Evolutionary conservation across 2,888 invertebrate species (phyloP).

Genomic region (Heteromurus nitidus): DNA sequence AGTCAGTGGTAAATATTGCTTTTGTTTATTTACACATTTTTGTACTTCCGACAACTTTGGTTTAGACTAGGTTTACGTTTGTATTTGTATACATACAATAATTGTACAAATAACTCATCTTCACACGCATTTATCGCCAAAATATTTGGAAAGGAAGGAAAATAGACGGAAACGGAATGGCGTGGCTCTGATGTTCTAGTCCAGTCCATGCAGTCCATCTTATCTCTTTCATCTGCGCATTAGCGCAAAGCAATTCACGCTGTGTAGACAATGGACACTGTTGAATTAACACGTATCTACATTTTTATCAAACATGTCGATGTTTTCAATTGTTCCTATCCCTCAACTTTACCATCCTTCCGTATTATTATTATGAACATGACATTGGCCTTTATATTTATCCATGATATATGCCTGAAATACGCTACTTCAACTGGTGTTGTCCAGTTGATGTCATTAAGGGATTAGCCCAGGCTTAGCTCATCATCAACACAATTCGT

Average conservation of each 20-base stretch:
- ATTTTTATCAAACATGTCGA: neutral
- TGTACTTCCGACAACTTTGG: neutral
- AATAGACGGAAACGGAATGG: neutral
- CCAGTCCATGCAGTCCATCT: neutral
- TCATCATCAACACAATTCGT: neutral
- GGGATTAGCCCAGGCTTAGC: neutral
- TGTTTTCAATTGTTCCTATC: constrained; percentile 7
- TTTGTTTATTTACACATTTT: constrained; percentile 1
- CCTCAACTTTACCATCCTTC: neutral
- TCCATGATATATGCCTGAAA: neutral
- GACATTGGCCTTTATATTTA: constrained; percentile 12
- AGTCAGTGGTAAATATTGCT: neutral
- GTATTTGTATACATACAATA: neutral
- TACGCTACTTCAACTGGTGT: neutral
- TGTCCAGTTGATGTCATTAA: neutral
- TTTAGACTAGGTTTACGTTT: neutral
- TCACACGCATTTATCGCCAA: neutral
- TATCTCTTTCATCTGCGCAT: neutral
- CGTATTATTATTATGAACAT: neutral
- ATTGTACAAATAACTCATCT: neutral
- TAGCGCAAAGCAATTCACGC: neutral
- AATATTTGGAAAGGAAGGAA: constrained; percentile 5
- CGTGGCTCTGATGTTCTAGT: neutral
- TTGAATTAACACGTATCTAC: neutral
- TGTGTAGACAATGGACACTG: neutral